phyloP scores from a whole-genome alignment of 1,140 invertebrate genomes.

The Atta colombica region DNA sequence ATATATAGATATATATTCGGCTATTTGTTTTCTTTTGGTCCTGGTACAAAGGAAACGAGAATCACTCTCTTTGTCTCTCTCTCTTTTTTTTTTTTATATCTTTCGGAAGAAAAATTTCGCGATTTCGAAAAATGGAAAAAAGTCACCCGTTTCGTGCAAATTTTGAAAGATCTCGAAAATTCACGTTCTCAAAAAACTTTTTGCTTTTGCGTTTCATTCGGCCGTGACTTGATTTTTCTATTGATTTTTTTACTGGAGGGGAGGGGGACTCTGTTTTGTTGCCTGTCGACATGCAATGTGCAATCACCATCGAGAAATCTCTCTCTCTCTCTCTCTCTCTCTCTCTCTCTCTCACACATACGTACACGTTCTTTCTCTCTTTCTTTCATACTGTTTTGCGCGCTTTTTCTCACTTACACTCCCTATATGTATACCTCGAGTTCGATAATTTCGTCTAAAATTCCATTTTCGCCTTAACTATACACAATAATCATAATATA shows the following conservation, averaged over 20 bases:
- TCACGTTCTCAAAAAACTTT: conserved; percentile 28
- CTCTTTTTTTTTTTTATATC: neutral
- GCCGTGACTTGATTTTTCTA: conserved; percentile 61
- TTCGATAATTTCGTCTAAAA: conserved; percentile 83
- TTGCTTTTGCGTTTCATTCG: conserved; percentile 24
- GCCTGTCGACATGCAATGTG: conserved; percentile 85
- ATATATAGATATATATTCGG: conserved; percentile 77
- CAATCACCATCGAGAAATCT: conserved; percentile 82
- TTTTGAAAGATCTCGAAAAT: conserved; percentile 32
- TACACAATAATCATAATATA: conserved; percentile 82
- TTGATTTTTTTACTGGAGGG: conserved; percentile 72
- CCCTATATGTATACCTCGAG: conserved; percentile 74
- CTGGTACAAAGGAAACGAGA: conserved; percentile 71
- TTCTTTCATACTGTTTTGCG: conserved; percentile 42
- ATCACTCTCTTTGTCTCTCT: conserved; percentile 55
- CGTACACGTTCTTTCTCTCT: conserved; percentile 37
- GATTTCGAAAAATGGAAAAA: conserved; percentile 71
- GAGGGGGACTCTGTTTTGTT: conserved; percentile 80
- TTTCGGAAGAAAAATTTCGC: conserved; percentile 14
- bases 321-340: conserved; percentile 64
- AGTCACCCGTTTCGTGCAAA: conserved; percentile 39
- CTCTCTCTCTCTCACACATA: conserved; percentile 51
- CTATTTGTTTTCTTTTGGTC: conserved; percentile 66
- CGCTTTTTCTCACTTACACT: conserved; percentile 58
- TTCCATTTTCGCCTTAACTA: conserved; percentile 85